Evolutionary conservation across 2,113 vertebrate species (phyloP).

Genomic region (Turnix velox): DNA sequence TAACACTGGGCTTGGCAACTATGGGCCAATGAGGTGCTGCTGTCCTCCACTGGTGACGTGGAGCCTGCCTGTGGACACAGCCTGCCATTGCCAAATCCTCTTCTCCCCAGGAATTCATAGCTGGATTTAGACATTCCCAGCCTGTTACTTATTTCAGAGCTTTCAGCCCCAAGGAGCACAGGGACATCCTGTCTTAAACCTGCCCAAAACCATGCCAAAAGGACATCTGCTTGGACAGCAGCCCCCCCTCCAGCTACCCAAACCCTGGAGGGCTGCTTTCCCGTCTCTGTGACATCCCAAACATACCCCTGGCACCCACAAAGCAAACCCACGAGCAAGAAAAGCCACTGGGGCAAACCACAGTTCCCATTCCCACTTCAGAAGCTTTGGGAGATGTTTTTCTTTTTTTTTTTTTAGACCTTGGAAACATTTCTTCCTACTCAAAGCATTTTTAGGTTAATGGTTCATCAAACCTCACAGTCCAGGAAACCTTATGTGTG

Average conservation of each 20-base stretch:
- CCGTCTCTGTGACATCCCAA: slow-evolving; percentile 8
- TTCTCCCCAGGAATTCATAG: slow-evolving; percentile 11
- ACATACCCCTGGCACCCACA: slow-evolving; percentile 30
- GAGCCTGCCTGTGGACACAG: background rate
- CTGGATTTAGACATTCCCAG: slow-evolving; percentile 46
- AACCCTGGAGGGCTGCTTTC: background rate
- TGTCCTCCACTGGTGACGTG: background rate
- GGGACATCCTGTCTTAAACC: slow-evolving; percentile 51
- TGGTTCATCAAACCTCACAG: slow-evolving; percentile 36
- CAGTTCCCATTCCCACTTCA: slow-evolving; percentile 34
- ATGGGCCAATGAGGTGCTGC: fast-evolving
- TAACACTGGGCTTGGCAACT: background rate
- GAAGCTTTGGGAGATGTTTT: background rate
- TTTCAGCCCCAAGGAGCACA: slow-evolving; percentile 2
- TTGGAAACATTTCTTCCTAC: slow-evolving; percentile 35
- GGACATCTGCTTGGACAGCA: slow-evolving; percentile 39
- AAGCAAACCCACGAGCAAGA: background rate
- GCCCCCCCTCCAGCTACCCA: background rate
- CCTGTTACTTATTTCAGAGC: slow-evolving; percentile 33
- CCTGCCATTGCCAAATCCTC: slow-evolving; percentile 21
- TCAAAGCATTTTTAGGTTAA: slow-evolving; percentile 41
- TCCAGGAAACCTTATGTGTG: slow-evolving; percentile 22
- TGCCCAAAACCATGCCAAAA: background rate
- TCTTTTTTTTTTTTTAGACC: background rate
- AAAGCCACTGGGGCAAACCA: slow-evolving; percentile 3